Percentiles rank a stretch among this genome's conserved stretches.
Evolutionary conservation across 2,113 vertebrate species (phyloP).

Genomic region (Rhinoptilus africanus): DNA sequence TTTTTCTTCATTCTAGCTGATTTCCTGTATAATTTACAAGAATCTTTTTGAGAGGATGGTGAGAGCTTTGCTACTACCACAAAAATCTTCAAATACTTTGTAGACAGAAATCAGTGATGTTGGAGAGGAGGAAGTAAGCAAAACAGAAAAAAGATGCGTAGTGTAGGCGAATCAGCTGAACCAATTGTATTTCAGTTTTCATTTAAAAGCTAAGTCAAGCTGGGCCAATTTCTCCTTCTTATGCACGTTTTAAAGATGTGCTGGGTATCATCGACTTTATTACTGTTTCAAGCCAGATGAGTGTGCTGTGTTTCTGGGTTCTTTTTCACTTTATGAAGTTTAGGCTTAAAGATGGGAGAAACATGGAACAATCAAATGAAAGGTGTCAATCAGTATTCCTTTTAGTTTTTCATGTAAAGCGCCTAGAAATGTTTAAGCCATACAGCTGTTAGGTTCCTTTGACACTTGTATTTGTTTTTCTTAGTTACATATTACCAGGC

Average conservation of each 20-base stretch:
- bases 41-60: slow-evolving; percentile 79
- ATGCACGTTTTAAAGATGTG: background rate
- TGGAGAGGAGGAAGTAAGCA: slow-evolving; percentile 70
- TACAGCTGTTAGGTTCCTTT: slow-evolving; percentile 33
- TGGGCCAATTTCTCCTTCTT: background rate
- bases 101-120: slow-evolving; percentile 83
- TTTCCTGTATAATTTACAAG: slow-evolving; percentile 79
- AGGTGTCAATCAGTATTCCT: slow-evolving; percentile 33
- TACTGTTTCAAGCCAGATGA: background rate
- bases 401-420: slow-evolving; percentile 20
- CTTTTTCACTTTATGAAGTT: background rate
- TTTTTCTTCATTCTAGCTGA: slow-evolving; percentile 77
- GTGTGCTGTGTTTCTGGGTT: background rate
- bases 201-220: background rate
- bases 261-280: background rate
- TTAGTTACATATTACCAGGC: slow-evolving; percentile 17
- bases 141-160: background rate
- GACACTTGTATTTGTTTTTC: background rate
- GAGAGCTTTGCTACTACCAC: slow-evolving; percentile 79
- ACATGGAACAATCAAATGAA: background rate
- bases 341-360: background rate
- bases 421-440: background rate
- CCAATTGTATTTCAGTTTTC: background rate
- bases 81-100: slow-evolving; percentile 80
- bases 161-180: slow-evolving; percentile 46